A percentile compares a stretch with the other conserved stretches of the same genome.
phyloP scores from a whole-genome alignment of 2,797 vertebrate genomes.

The Tragelaphus oryx region DNA sequence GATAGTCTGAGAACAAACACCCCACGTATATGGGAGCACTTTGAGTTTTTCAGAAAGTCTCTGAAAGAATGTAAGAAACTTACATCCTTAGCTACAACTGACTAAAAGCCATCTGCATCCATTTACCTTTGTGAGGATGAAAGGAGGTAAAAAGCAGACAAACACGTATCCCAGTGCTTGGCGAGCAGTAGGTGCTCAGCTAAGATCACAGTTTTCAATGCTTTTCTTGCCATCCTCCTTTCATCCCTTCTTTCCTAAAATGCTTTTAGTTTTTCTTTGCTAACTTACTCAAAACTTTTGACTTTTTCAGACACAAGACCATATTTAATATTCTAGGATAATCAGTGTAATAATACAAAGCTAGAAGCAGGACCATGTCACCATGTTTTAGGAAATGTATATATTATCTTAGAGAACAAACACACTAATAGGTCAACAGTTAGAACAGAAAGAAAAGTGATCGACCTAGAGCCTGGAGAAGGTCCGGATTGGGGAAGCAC shows the following conservation, averaged over 20 bases:
- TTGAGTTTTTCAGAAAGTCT: conserved; percentile 14
- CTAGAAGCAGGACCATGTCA: background rate
- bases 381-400: background rate
- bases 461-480: background rate
- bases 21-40: background rate
- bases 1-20: background rate
- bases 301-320: conserved; percentile 24
- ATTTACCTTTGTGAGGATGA: background rate
- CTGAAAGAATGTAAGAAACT: background rate
- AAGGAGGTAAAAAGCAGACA: background rate
- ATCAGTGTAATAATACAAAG: background rate
- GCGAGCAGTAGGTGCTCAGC: background rate
- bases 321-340: conserved; percentile 34
- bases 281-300: background rate
- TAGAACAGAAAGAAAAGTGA: background rate
- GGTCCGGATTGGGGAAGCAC: background rate
- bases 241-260: background rate
- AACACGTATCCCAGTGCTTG: background rate
- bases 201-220: background rate
- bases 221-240: background rate
- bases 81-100: background rate
- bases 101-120: background rate
- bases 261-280: background rate
- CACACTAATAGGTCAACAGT: background rate
- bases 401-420: conserved; percentile 14